Evolutionary conservation across 2,797 vertebrate genomes (phyloP).

Genomic region (Erpetoichthys calabaricus): DNA sequence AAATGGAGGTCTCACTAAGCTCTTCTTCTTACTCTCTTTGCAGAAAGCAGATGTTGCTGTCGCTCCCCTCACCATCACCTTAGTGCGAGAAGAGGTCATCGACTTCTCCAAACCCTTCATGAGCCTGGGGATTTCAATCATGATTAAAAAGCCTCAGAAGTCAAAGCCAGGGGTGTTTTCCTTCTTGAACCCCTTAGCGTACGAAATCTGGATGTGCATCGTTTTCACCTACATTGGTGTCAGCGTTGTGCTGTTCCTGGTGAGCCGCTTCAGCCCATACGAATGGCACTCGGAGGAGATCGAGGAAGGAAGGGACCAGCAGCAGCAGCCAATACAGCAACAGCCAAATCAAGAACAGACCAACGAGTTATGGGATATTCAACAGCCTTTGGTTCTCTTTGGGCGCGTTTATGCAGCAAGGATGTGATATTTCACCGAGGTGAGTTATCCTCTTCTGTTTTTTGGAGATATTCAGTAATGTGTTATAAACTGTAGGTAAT

Average conservation of each 20-base stretch:
- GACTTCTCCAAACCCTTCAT: constrained; percentile 98
- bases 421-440: constrained; percentile 98
- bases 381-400: constrained; percentile 97
- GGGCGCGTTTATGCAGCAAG: constrained; percentile 98
- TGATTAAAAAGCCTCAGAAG: constrained; percentile 98
- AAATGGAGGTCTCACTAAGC: too few species aligned
- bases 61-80: constrained; percentile 89
- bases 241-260: constrained; percentile 93
- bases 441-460: constrained; percentile 46
- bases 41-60: constrained; percentile 95
- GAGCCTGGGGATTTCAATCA: constrained; percentile 96
- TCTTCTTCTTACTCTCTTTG: constrained; percentile 19
- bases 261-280: constrained; percentile 95
- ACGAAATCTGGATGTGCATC: constrained; percentile 99
- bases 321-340: constrained; percentile 46
- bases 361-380: constrained; percentile 97
- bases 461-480: too few species aligned
- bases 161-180: constrained; percentile 97
- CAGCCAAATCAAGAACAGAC: constrained; percentile 70
- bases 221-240: constrained; percentile 98
- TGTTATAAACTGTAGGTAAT: too few species aligned
- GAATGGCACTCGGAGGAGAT: constrained; percentile 94
- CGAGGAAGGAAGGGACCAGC: constrained; percentile 72
- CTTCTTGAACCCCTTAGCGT: constrained; percentile 93
- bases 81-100: constrained; percentile 94